Base-by-base conservation (phyloP, 2,113 vertebrate genomes). In the Peromyscus californicus region DNA sequence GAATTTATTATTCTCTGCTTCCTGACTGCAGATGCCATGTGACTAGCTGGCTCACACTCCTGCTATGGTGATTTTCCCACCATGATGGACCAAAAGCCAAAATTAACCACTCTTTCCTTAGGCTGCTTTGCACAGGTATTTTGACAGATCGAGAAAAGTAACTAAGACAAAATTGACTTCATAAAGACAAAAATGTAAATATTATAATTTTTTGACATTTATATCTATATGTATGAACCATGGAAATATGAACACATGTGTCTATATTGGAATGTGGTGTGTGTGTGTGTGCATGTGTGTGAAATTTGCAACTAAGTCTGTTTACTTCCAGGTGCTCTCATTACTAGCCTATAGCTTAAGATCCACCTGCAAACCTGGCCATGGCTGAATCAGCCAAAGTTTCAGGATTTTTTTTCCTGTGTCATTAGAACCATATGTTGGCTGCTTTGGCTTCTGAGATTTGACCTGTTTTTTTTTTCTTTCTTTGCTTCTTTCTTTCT, bases 381-480 rank as follows among this genome's bases (percentile, higher is more conserved):
- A 48, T 69, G 26, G 6, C 86, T 89, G 92, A 95, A 93, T 93
- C 17, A 79, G 45, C 19, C 31, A 31, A 91, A 1, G 59, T 95
- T 89, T 57, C 5, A 75, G 84, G 2, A 67, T 42, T 36, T 36
- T 48, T 48, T 48, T 26, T 4, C 39, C 36, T 45, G 75, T 54
- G 11, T 72, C 89, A 63, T 84, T 92, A 74, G 7, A 92, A 51
- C 15, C 13, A 90, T 26, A 31, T 87, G 21, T 83, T 95, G 31
- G 45, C 29, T 90, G 29, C 93, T 94, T 91, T 92, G 70, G 89
- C 48, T 89, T 72, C 39, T 90, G 79, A 75, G 72, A 84, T 91
- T 84, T 96, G 39, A 82, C 72, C 51, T 12, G 95, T 15, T 92
- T 10, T 87, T 86, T 94, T 84, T 17, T n/a, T n/a, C n/a, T n/a